Conservation (phyloP, 2,797 vertebrate genomes). For the Cuculus canorus region DNA sequence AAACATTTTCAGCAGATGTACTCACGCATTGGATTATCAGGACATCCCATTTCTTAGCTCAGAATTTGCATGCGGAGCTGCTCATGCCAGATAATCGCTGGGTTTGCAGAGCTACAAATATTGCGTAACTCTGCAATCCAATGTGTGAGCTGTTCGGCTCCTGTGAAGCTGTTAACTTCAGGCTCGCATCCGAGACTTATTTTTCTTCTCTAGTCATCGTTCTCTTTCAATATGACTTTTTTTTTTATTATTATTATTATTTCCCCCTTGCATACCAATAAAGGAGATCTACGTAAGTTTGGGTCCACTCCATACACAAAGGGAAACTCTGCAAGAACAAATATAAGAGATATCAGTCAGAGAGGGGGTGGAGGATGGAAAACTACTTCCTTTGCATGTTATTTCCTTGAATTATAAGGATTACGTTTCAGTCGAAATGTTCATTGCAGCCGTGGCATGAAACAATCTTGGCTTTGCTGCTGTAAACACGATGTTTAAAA, state of each 20-base stretch:
- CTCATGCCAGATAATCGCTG: neutral
- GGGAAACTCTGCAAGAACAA: conserved; percentile 57
- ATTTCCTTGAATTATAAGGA: conserved; percentile 67
- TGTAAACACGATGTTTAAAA: conserved; percentile 24
- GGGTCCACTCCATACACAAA: conserved; percentile 48
- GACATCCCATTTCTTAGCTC: conserved; percentile 7
- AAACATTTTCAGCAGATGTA: conserved; percentile 2
- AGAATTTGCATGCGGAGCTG: neutral
- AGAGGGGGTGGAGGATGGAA: conserved; percentile 11
- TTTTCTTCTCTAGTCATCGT: neutral
- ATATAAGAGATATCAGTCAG: conserved; percentile 28
- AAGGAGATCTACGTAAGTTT: conserved; percentile 40
- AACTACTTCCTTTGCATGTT: conserved; percentile 55
- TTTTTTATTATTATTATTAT: neutral
- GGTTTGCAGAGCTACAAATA: neutral
- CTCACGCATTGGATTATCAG: conserved; percentile 6
- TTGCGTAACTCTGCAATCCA: conserved; percentile 9
- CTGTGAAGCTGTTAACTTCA: neutral
- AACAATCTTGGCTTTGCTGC: neutral
- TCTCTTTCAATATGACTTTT: neutral
- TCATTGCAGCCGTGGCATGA: conserved; percentile 17
- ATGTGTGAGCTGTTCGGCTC: neutral
- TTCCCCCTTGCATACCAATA: neutral
- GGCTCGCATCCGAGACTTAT: neutral
- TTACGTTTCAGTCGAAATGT: conserved; percentile 22